Evolutionary conservation across 2,888 invertebrate species (phyloP), one percentile per base, ranked within the genome.

Genomic region (Cerceris rybyensis): DNA sequence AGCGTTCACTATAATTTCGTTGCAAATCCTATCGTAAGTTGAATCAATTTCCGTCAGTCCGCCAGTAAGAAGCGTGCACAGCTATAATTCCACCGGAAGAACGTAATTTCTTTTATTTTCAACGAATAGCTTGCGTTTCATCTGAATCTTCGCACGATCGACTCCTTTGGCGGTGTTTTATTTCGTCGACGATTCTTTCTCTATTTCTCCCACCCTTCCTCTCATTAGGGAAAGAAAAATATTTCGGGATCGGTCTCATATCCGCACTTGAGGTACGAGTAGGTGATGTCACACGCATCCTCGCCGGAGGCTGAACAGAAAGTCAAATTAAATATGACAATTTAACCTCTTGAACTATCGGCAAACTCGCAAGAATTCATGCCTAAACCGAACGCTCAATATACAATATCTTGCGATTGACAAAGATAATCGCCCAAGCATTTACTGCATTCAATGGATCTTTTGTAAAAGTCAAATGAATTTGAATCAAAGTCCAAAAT

Each of bases 161-260:
- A 57, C 41, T 49, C 16, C 63, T 41, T 9, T 1, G 46, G 8
- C 46, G 16, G 39, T 43, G 55, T 11, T 17, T 7, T 6, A 57
- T 52, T 7, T n/a, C 55, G 39, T 43, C 42, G 49, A n/a, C 39
- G 55, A 49, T 28, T 50, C 39, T 11, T 5, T 16, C 16, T 17
- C n/a, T 17, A 39, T 58, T 11, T 9, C 8, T 11, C 7, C 59
- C 17, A 41, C 14, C 43, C 43, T 17, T 52, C 8, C 14, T 14
- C 11, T 16, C 57, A 13, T 87, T 74, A 89, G 1, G 89, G 88
- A 49, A 90, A 90, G 68, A 88, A 87, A 66, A 88, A 90, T 0
- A 70, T 64, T 14, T 74, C 84, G 16, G 86, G 70, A 67, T 86
- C 86, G 7, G n/a, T 14, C 0, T 80, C 52, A 72, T 86, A 87